These are phyloP conservation scores for Falcaria lacertinaria DNA, from an alignment of 2,888 invertebrate genomes.

Conservation along the genomic window DNA sequence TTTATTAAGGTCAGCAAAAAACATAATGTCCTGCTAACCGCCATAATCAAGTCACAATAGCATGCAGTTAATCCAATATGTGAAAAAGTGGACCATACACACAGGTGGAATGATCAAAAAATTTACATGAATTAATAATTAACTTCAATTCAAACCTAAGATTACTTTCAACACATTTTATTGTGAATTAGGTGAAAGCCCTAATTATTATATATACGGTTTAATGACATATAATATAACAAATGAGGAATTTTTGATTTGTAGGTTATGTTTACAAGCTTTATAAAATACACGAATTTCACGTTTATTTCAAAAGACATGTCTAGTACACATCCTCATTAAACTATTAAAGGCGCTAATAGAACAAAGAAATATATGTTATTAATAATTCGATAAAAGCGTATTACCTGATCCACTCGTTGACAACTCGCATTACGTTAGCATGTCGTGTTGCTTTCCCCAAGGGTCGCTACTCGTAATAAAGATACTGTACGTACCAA, in stretches of 20 bases:
- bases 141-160: no score
- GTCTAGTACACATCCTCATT: neutral
- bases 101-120: no score
- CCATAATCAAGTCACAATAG: no score
- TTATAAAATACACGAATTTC: constrained; percentile 28
- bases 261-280: constrained; percentile 77
- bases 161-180: no score
- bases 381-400: constrained; percentile 10
- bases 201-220: neutral
- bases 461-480: constrained; percentile 19
- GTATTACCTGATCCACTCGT: constrained; percentile 32
- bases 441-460: constrained; percentile 46
- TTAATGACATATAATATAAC: neutral
- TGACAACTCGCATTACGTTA: constrained; percentile 58
- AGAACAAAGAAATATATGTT: constrained; percentile 5
- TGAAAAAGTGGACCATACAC: no score
- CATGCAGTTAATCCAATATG: no score
- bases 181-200: no score
- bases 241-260: constrained; percentile 28
- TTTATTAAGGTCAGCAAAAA: no score
- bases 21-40: no score
- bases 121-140: no score
- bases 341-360: neutral
- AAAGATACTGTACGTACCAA: constrained; percentile 37
- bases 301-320: neutral